A percentile compares a stretch with the other conserved stretches of the same genome.
These are phyloP conservation scores for Torymus texanus DNA, from an alignment of 2,888 invertebrate genomes.

Conservation along the genomic window DNA sequence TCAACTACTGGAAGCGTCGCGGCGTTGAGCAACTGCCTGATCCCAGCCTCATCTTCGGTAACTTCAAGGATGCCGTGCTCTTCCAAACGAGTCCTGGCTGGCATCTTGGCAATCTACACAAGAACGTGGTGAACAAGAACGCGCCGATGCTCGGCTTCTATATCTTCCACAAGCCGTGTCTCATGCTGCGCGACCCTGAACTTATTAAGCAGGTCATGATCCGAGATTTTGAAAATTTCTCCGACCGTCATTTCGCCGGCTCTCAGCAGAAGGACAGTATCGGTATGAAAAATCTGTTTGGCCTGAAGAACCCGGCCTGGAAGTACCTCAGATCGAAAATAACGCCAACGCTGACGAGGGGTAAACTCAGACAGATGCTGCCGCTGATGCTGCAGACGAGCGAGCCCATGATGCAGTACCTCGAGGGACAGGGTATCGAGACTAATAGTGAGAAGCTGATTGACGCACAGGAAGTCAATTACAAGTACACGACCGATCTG, in stretches of 20 bases:
- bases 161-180: slow-evolving; percentile 75
- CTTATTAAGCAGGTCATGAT: slow-evolving; percentile 75
- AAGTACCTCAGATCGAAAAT: slow-evolving; percentile 76
- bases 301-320: slow-evolving; percentile 77
- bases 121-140: slow-evolving; percentile 57
- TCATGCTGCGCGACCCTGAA: slow-evolving; percentile 75
- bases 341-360: slow-evolving; percentile 77
- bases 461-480: slow-evolving; percentile 68
- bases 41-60: slow-evolving; percentile 65
- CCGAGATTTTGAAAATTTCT: slow-evolving; percentile 76
- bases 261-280: slow-evolving; percentile 73
- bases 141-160: slow-evolving; percentile 75
- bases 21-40: slow-evolving; percentile 65
- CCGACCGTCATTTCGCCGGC: slow-evolving; percentile 74
- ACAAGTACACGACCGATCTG: slow-evolving; percentile 68
- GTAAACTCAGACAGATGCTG: slow-evolving; percentile 78
- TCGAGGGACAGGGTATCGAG: slow-evolving; percentile 56
- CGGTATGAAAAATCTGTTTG: slow-evolving; percentile 74
- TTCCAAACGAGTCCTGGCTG: slow-evolving; percentile 67
- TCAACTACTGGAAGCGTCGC: slow-evolving; percentile 68
- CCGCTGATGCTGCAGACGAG: slow-evolving; percentile 74
- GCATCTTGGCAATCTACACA: slow-evolving; percentile 66
- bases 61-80: slow-evolving; percentile 67
- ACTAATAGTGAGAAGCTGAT: slow-evolving; percentile 58
- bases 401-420: slow-evolving; percentile 65